Evolutionary conservation across 2,888 invertebrate genomes (phyloP), one percentile per base, ranked within the genome.

Genomic region (Malachius bipustulatus): DNA sequence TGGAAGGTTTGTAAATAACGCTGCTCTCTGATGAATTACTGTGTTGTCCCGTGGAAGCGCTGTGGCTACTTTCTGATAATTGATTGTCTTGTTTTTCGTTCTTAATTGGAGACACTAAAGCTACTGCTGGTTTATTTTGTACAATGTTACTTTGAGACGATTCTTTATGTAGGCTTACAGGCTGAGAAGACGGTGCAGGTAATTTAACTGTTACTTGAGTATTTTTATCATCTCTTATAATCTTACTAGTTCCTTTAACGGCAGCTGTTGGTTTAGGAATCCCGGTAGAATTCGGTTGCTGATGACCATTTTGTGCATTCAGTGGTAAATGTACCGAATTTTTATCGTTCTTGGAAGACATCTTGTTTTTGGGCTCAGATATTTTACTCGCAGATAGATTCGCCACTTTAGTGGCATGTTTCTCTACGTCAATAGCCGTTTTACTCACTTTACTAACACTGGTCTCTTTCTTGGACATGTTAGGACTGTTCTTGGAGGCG

Each of bases 201-300:
- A 60, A 38, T 50, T 49, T 59, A 50, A 41, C 56, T 50, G 56
- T 62, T 50, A 49, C 56, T 37, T 44, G 37, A 34, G 38, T 38
- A 30, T 69, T 65, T 68, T 68, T 65, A 59, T 62, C 64, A 3
- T 41, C 37, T 54, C 75, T 59, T 70, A 67, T 44, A 49, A 76
- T 69, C 62, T 89, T 88, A 42, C 80, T 80, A 14, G 84, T 88
- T 43, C 89, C 90, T 66, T 90, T 90, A 16, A 91, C 84, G 37
- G 89, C 84, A 4, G 89, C 88, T 28, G 88, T 89, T 2, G 90
- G 90, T 60, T 90, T 90, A 1, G 90, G 89, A 48, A 90, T 82
- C 11, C 84, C 83, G 4, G 82, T 70, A 46, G 72, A 60, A 36
- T 69, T 57, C 35, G 49, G 64, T 58, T 44, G 40, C 27, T 43